Evolutionary conservation across 2,797 vertebrate genomes (phyloP).

Genomic region (Sebastes aleutianus): DNA sequence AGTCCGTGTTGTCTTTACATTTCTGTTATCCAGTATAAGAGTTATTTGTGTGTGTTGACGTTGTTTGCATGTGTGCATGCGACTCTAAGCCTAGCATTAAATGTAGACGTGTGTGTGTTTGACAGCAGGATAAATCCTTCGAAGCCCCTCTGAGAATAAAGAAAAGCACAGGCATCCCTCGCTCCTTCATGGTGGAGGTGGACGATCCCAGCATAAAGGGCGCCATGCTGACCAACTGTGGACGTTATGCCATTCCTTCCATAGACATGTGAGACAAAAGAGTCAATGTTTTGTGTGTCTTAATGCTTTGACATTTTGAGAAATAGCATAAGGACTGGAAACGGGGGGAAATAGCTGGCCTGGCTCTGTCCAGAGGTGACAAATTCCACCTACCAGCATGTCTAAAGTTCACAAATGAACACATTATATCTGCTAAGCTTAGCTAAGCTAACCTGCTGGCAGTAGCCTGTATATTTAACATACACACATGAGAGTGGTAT

Average conservation of each 20-base stretch:
- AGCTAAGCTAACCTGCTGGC: neutral
- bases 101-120: slow-evolving; percentile 18
- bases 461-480: neutral
- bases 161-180: slow-evolving; percentile 97
- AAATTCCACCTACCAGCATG: neutral
- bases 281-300: neutral
- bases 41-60: neutral
- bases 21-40: neutral
- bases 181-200: slow-evolving; percentile 97
- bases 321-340: neutral
- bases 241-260: slow-evolving; percentile 93
- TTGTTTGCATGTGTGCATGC: neutral
- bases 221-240: slow-evolving; percentile 96
- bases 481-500: neutral
- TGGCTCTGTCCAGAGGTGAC: neutral
- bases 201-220: slow-evolving; percentile 96
- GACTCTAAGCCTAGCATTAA: neutral
- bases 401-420: neutral
- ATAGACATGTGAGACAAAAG: slow-evolving; percentile 92
- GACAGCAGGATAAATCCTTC: slow-evolving; percentile 89
- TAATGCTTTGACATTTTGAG: neutral
- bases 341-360: neutral
- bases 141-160: slow-evolving; percentile 91
- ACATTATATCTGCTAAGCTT: neutral
- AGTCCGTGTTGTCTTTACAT: neutral